These are phyloP conservation scores for Sycophila texana DNA, from an alignment of 2,888 invertebrate genomes.

Conservation along the genomic window DNA sequence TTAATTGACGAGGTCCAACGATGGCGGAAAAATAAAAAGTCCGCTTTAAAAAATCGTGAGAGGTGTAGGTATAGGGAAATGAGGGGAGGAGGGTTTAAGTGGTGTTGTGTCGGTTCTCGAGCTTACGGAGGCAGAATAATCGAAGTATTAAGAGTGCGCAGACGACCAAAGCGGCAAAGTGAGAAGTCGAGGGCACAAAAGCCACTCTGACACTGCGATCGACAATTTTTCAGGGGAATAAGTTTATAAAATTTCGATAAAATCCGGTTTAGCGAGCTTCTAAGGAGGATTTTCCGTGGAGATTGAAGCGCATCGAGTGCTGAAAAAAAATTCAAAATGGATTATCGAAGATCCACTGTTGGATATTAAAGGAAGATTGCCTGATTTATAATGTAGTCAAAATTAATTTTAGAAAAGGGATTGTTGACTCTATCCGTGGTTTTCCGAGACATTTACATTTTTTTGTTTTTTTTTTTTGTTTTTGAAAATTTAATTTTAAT, in stretches of 20 bases:
- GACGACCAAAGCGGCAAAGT: not conserved
- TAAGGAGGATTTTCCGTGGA: not conserved
- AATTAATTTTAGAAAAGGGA: no score
- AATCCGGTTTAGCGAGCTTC: not conserved
- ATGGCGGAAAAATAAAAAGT: not conserved
- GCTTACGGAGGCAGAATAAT: not conserved
- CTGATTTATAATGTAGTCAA: no score
- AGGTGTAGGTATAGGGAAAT: no score
- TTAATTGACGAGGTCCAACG: not conserved
- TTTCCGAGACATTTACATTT: no score
- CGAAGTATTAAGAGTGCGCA: not conserved
- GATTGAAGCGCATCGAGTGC: not conserved
- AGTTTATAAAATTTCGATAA: not conserved
- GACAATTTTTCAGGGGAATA: not conserved
- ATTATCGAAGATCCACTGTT: not conserved
- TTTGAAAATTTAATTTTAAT: no score
- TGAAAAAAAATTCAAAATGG: not conserved
- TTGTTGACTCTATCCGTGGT: no score
- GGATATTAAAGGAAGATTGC: no score
- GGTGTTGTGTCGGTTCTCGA: not conserved
- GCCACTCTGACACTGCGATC: not conserved
- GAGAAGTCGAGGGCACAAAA: not conserved
- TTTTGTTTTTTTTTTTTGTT: no score
- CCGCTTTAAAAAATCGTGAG: not conserved
- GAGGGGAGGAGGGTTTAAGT: not conserved